These are phyloP conservation scores for Heliconius eleuchia DNA, from an alignment of 1,140 invertebrate genomes.

Conservation along the genomic window DNA sequence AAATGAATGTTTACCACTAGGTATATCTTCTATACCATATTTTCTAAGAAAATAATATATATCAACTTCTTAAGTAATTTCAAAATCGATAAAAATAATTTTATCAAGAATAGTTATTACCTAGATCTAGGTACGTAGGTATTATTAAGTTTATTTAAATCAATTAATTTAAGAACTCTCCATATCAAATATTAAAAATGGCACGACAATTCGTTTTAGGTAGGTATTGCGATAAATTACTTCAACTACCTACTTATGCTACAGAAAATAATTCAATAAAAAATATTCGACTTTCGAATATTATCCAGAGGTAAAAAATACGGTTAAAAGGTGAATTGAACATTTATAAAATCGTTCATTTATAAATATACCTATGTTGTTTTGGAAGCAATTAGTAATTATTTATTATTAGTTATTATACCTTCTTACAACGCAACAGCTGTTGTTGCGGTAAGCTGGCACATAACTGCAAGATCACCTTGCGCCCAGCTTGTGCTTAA, in stretches of 20 bases:
- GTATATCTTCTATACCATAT: too few species aligned
- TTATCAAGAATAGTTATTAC: background rate
- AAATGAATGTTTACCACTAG: too few species aligned
- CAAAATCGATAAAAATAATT: background rate
- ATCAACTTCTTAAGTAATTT: background rate
- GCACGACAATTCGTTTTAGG: background rate
- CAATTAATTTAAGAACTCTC: background rate
- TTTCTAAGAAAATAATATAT: background rate
- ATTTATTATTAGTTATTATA: constrained; percentile 15
- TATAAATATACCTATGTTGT: background rate
- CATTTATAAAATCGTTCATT: background rate
- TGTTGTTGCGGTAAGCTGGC: constrained; percentile 5
- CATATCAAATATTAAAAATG: background rate
- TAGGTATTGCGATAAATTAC: too few species aligned
- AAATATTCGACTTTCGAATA: too few species aligned
- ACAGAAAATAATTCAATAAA: too few species aligned
- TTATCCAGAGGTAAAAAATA: background rate
- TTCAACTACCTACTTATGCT: too few species aligned
- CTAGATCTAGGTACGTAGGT: background rate
- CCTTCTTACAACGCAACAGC: constrained; percentile 9
- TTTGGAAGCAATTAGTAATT: constrained; percentile 6
- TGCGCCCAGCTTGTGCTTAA: background rate
- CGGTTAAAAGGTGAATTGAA: background rate
- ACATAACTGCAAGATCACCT: background rate
- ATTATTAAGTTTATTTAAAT: background rate